A percentile compares a stretch with the other conserved stretches of the same genome.
These are phyloP conservation scores for Pteropus alecto DNA, from an alignment of 2,113 vertebrate species.

Conservation along the genomic window DNA sequence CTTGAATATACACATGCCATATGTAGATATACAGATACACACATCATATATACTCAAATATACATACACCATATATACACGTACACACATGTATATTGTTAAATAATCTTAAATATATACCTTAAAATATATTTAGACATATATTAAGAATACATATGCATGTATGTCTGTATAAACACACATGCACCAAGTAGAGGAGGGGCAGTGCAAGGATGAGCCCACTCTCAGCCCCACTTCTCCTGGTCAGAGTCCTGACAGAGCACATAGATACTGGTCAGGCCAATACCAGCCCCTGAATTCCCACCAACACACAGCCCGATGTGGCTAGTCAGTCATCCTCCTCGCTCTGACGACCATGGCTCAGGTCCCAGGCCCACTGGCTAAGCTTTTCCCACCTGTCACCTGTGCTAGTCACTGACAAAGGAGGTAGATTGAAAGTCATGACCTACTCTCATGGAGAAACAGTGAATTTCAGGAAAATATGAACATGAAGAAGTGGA, in stretches of 20 bases:
- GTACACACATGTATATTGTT: neutral
- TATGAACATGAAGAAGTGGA: neutral
- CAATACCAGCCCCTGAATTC: neutral
- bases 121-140: neutral
- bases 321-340: neutral
- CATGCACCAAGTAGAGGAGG: neutral
- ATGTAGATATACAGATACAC: neutral
- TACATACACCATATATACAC: neutral
- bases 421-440: neutral
- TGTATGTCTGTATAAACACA: neutral
- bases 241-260: neutral
- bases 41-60: neutral
- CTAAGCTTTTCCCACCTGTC: neutral
- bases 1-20: neutral
- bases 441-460: neutral
- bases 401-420: neutral
- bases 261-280: neutral
- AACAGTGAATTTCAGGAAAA: neutral
- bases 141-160: neutral
- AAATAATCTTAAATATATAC: neutral
- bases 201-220: neutral
- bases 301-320: neutral
- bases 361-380: neutral
- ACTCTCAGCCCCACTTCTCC: neutral
- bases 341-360: no score